phyloP scores from a whole-genome alignment of 2,797 vertebrate species.

The Spatula versicolor region DNA sequence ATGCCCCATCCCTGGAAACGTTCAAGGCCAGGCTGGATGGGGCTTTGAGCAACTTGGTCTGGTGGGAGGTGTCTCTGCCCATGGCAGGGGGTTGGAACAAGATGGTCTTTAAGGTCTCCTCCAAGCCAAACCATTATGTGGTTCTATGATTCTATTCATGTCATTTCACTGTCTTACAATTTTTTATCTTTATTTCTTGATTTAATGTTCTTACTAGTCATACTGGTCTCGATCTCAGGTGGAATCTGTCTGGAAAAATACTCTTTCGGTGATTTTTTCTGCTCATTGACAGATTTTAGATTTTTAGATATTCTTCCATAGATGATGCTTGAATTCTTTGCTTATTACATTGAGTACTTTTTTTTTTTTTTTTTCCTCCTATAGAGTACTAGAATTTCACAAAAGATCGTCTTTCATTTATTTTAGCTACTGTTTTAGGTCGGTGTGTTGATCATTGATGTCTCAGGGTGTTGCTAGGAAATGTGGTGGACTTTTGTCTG shows the following conservation, averaged over 20 bases:
- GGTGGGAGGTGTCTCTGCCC: no score
- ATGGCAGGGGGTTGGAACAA: no score
- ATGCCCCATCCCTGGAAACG: no score
- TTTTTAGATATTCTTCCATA: neutral
- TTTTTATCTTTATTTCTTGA: neutral
- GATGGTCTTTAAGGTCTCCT: no score
- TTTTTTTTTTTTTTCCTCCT: neutral
- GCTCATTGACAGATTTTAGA: neutral
- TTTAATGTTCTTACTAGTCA: neutral
- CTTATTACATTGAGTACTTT: neutral
- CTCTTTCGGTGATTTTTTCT: neutral
- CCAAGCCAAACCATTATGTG: no score
- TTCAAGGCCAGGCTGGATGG: no score
- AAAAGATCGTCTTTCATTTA: neutral
- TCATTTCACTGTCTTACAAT: rapidly evolving
- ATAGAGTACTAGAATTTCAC: neutral
- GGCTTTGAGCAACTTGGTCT: no score
- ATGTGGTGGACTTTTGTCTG: neutral
- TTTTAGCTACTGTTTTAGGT: neutral
- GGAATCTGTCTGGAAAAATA: neutral
- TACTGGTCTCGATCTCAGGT: neutral
- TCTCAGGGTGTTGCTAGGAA: neutral
- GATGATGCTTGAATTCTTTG: neutral
- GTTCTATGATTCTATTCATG: neutral
- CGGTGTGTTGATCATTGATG: neutral